Conservation (phyloP, 1,140 invertebrate species). For the Capitella teleta region DNA sequence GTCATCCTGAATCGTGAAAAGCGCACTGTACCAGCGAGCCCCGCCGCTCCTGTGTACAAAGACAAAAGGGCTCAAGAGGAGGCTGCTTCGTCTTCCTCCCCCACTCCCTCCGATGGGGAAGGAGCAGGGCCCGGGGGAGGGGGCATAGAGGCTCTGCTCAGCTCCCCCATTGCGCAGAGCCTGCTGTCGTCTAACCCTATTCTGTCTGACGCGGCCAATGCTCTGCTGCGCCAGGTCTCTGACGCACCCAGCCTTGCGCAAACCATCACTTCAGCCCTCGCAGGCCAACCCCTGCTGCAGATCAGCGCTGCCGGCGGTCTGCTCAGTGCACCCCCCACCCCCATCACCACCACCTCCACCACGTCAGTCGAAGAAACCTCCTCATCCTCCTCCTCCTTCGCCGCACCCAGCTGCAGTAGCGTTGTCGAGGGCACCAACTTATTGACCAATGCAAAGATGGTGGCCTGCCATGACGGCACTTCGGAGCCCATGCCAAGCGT, state of each 20-base stretch:
- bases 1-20: slow-evolving; percentile 11
- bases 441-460: background rate
- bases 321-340: background rate
- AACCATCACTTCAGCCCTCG: background rate
- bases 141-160: background rate
- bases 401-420: background rate
- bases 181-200: too few species aligned
- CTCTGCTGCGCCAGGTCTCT: too few species aligned
- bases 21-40: background rate
- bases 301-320: background rate
- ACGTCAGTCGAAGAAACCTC: background rate
- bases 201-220: too few species aligned
- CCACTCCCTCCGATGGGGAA: background rate
- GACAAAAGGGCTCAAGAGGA: too few species aligned
- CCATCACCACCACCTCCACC: background rate
- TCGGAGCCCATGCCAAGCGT: too few species aligned
- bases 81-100: background rate
- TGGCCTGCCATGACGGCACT: background rate
- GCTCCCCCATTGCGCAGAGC: background rate
- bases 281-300: background rate
- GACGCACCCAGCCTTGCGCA: background rate
- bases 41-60: too few species aligned
- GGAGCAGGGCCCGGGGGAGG: background rate
- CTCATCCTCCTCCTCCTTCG: background rate
- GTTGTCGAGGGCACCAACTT: background rate